phyloP scores from a whole-genome alignment of 2,797 vertebrate genomes.

The Lepus townsendii region DNA sequence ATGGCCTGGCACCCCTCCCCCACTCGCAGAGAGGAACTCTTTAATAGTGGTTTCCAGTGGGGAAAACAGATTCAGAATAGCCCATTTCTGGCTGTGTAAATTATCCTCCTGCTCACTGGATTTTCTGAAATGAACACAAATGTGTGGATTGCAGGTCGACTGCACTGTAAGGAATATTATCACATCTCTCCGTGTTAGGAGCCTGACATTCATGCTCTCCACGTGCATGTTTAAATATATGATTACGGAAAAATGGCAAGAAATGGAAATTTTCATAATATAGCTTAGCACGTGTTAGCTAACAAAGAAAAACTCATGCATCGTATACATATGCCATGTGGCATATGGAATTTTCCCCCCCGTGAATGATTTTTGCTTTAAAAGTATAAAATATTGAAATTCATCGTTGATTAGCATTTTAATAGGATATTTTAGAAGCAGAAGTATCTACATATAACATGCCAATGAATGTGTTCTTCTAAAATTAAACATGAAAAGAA shows the following conservation, averaged over 20 bases:
- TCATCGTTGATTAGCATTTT: slow-evolving; percentile 37
- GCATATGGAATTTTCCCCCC: slow-evolving; percentile 28
- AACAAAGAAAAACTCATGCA: background rate
- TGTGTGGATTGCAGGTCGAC: background rate
- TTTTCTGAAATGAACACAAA: slow-evolving; percentile 49
- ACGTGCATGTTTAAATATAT: background rate
- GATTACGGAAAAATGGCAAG: slow-evolving; percentile 25
- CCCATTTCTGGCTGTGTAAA: background rate
- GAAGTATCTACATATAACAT: background rate
- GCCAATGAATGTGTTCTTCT: slow-evolving; percentile 12
- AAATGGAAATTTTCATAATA: slow-evolving; percentile 48
- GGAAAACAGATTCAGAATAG: background rate
- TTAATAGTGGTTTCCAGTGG: background rate
- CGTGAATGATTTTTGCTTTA: slow-evolving; percentile 54
- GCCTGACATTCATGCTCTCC: background rate
- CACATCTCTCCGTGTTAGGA: background rate
- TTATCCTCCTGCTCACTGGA: background rate
- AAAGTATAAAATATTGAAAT: slow-evolving; percentile 55
- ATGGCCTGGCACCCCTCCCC: background rate
- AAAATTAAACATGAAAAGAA: slow-evolving; percentile 28
- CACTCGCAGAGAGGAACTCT: background rate
- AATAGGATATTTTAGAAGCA: slow-evolving; percentile 46
- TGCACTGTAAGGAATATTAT: background rate
- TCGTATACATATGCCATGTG: background rate
- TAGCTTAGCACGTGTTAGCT: background rate